Evolutionary conservation across 53 echinoderm and acorn worm species (phyloP).

Genomic region (Patiria pectinifera): DNA sequence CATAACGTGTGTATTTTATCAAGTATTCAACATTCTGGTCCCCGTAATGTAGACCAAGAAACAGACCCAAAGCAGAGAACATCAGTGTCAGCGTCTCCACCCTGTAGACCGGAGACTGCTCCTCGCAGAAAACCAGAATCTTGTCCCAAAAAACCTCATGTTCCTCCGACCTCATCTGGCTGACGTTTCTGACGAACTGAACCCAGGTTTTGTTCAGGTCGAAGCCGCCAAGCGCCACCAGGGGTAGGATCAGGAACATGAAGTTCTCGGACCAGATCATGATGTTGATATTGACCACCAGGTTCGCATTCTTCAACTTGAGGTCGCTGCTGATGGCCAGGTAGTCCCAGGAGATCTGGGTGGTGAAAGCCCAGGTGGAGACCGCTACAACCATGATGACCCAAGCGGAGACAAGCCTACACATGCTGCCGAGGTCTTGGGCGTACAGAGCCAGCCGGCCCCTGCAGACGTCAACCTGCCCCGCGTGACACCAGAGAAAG

Average conservation of each 20-base stretch:
- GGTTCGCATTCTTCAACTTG: background rate
- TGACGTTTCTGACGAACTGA: constrained; percentile 54
- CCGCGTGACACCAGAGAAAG: constrained; percentile 68
- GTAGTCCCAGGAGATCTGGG: constrained; percentile 80
- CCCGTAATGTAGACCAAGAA: constrained; percentile 64
- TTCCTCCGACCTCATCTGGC: constrained; percentile 54
- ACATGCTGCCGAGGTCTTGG: constrained; percentile 73
- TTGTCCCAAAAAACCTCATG: constrained; percentile 70
- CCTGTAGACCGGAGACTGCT: constrained; percentile 60
- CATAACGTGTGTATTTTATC: background rate
- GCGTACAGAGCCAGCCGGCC: constrained; percentile 56
- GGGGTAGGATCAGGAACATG: constrained; percentile 60
- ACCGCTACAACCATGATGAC: constrained; percentile 72
- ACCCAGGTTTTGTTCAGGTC: constrained; percentile 66
- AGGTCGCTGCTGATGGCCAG: constrained; percentile 33
- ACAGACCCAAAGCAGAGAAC: constrained; percentile 63
- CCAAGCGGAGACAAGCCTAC: constrained; percentile 68
- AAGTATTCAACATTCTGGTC: constrained; percentile 65
- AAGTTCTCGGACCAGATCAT: constrained; percentile 75
- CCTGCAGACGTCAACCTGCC: constrained; percentile 72
- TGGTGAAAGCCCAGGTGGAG: constrained; percentile 65
- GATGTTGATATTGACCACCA: constrained; percentile 48
- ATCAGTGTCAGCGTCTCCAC: constrained; percentile 58
- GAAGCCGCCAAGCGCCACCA: constrained; percentile 74
- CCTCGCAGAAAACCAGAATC: constrained; percentile 52